Base-by-base conservation (phyloP, 2,888 invertebrate genomes). In the Catocala sponsa region DNA sequence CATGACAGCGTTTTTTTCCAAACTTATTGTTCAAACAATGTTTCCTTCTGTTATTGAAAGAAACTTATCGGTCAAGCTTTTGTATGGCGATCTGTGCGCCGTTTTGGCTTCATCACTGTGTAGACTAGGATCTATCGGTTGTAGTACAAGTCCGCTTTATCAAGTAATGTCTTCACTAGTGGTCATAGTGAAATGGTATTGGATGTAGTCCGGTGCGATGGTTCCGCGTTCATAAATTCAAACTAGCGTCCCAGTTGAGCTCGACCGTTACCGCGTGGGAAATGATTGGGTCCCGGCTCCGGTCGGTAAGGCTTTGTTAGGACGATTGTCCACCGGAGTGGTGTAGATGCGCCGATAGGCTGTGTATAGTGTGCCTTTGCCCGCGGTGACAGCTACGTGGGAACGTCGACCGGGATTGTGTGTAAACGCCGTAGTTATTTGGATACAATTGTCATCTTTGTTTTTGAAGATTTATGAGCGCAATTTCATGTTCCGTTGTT, bases 251-350 rank as follows among this genome's bases (percentile, higher is more conserved):
- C 84, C 84, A 83, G 86, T 87, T 87, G 88, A 87, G 87, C 78
- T 81, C 86, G 87, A 91, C 94, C 93, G 94, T 93, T 94, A 94
- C 88, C 90, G 89, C 94, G 94, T 94, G 94, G 94, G 94, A 94
- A 93, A 91, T 91, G 91, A 91, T 91, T 90, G 91, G 90, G 88
- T 85, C 89, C 84, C 82, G 82, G 82, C 83, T 74, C 78, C 81
- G 80, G 85, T 81, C 89, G 89, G 90, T 85, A 85, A 88, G 86
- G 90, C 93, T 94, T 94, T 94, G 94, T 94, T 94, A 92, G 90
- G 92, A 89, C 90, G 92, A 93, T 91, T 94, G 94, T 94, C 93
- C 94, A 92, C 92, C 83, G 85, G 89, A 86, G 89, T 87, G 88
- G 89, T 87, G 90, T 91, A 94, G 94, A 94, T 94, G 91, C 79